These are phyloP conservation scores for Mercenaria mercenaria DNA, from an alignment of 1,140 invertebrate genomes.

Conservation along the genomic window DNA sequence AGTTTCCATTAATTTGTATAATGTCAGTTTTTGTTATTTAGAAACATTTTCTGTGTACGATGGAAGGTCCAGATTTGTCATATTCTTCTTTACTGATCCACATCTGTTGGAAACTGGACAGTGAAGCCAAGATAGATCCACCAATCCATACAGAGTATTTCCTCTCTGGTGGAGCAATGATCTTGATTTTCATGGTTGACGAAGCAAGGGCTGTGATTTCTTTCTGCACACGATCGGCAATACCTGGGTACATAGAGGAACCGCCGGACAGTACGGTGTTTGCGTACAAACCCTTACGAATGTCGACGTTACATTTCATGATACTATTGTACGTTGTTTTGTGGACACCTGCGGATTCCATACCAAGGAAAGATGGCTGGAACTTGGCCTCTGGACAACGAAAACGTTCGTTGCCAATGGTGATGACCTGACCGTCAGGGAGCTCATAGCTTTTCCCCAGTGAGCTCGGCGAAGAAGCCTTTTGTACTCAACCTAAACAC, in stretches of 20 bases:
- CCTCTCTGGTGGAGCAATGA: constrained; percentile 94
- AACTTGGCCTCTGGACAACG: constrained; percentile 89
- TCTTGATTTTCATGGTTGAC: constrained; percentile 92
- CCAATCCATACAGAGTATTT: constrained; percentile 89
- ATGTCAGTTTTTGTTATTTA: constrained; percentile 1
- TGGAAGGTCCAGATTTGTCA: constrained; percentile 88
- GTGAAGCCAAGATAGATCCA: constrained; percentile 86
- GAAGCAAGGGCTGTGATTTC: constrained; percentile 88
- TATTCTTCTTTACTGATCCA: constrained; percentile 91
- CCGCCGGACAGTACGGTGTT: constrained; percentile 97
- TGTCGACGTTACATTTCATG: constrained; percentile 89
- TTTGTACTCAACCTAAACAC: too few relatives aligned
- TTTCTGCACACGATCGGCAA: constrained; percentile 86
- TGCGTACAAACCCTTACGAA: constrained; percentile 95
- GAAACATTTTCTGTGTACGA: constrained; percentile 48
- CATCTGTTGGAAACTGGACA: constrained; percentile 89
- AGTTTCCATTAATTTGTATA: too few relatives aligned
- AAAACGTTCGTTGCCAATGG: constrained; percentile 95
- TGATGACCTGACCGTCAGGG: constrained; percentile 90
- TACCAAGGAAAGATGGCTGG: constrained; percentile 87
- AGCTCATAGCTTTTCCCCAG: constrained; percentile 86
- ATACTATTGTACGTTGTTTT: constrained; percentile 96
- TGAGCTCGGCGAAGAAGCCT: constrained; percentile 89
- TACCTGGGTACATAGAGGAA: constrained; percentile 89
- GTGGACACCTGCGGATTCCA: constrained; percentile 82